A percentile compares a stretch with the other conserved stretches of the same genome.
phyloP scores from a whole-genome alignment of 1,140 invertebrate species.

The Trigoniulus corallinus region DNA sequence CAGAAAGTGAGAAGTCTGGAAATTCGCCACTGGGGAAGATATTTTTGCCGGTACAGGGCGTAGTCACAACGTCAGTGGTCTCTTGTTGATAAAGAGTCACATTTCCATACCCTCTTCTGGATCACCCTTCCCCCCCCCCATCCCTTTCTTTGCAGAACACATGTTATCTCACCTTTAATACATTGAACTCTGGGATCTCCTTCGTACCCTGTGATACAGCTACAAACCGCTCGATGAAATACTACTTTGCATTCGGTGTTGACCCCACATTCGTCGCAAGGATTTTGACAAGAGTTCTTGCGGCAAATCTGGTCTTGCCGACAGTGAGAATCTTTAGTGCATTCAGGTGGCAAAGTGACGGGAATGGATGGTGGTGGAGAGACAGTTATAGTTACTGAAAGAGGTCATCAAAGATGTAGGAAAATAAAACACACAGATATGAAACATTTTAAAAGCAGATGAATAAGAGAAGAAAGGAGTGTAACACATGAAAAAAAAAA shows the following conservation, averaged over 20 bases:
- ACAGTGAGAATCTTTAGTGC: slow-evolving; percentile 75
- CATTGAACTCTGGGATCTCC: slow-evolving; percentile 17
- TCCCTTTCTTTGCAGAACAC: too few species aligned
- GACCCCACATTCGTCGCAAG: slow-evolving; percentile 67
- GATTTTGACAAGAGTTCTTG: slow-evolving; percentile 63
- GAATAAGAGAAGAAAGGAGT: too few species aligned
- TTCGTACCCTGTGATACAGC: slow-evolving; percentile 20
- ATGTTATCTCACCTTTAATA: background rate
- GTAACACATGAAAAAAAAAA: too few species aligned
- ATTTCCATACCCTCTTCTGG: too few species aligned
- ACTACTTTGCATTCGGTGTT: slow-evolving; percentile 19
- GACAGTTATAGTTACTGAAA: background rate
- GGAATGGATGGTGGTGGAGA: background rate
- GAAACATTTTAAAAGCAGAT: too few species aligned
- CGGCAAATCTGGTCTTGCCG: slow-evolving; percentile 77
- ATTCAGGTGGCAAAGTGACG: slow-evolving; percentile 35
- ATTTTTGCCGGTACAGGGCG: too few species aligned
- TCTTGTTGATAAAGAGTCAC: too few species aligned
- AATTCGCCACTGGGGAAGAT: background rate
- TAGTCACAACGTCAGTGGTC: too few species aligned
- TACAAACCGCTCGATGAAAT: slow-evolving; percentile 20
- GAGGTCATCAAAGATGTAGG: too few species aligned
- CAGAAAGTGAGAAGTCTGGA: background rate
- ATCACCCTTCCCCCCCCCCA: too few species aligned
- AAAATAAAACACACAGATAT: too few species aligned